Conservation (phyloP, 2,888 invertebrate species). For the Athetis lepigone region DNA sequence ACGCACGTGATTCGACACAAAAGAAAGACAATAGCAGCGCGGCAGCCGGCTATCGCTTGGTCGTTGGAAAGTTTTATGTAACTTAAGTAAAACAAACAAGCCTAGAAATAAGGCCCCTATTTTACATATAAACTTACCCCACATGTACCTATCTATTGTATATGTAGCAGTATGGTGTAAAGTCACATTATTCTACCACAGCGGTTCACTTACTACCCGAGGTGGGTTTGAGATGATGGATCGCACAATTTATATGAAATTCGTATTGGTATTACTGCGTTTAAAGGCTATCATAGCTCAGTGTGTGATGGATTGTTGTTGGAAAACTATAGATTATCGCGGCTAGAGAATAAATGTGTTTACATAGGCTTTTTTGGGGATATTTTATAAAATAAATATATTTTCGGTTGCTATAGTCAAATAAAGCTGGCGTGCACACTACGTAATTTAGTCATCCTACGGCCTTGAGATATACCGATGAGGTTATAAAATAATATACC, state of each 20-base stretch:
- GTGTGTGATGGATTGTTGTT: conserved; percentile 73
- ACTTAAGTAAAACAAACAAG: too few relatives aligned
- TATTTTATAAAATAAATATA: not conserved
- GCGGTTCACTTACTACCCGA: conserved; percentile 50
- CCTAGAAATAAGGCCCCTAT: too few relatives aligned
- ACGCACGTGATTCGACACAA: too few relatives aligned
- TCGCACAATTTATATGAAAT: conserved; percentile 64
- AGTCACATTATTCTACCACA: conserved; percentile 27
- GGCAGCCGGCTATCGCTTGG: too few relatives aligned
- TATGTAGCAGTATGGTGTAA: conserved; percentile 7
- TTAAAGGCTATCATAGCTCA: conserved; percentile 70
- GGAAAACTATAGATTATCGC: conserved; percentile 37
- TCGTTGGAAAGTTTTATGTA: too few relatives aligned
- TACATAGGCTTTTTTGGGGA: not conserved
- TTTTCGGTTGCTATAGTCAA: not conserved
- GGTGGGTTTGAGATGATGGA: conserved; percentile 58
- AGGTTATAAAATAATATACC: too few relatives aligned
- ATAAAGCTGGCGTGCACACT: not conserved
- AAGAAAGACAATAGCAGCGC: too few relatives aligned
- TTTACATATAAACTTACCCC: too few relatives aligned
- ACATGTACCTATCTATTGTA: too few relatives aligned
- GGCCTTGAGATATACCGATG: not conserved
- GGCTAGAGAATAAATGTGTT: conserved; percentile 15
- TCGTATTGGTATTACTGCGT: conserved; percentile 67
- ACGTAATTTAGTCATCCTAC: not conserved